These are phyloP conservation scores for Dermochelys coriacea DNA, from an alignment of 2,797 vertebrate genomes.

Conservation along the genomic window DNA sequence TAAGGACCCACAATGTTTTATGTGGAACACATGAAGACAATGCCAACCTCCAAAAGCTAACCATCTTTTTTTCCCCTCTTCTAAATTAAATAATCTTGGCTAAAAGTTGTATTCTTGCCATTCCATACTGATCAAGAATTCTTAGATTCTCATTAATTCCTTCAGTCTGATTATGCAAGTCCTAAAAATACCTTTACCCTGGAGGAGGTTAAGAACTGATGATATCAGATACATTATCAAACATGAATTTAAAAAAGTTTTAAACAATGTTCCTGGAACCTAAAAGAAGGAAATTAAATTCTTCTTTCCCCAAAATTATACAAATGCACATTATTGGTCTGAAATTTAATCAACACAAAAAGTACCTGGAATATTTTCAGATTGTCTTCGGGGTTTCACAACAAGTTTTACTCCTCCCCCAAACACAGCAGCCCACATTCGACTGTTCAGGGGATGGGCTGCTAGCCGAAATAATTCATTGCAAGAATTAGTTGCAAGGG, in stretches of 20 bases:
- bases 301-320: not conserved
- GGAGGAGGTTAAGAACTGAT: not conserved
- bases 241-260: not conserved
- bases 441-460: slow-evolving; percentile 94
- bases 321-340: not conserved
- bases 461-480: slow-evolving; percentile 96
- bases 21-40: not conserved
- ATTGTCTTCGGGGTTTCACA: slow-evolving; percentile 91
- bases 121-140: not conserved
- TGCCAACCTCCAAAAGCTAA: not conserved
- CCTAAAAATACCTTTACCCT: not conserved
- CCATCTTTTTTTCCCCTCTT: not conserved
- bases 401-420: slow-evolving; percentile 95
- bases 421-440: slow-evolving; percentile 98
- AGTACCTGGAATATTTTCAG: slow-evolving; percentile 90
- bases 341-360: not conserved
- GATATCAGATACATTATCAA: not conserved
- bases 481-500: slow-evolving; percentile 93
- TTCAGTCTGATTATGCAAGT: not conserved
- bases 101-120: not conserved
- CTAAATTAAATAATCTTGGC: fast-evolving
- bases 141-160: not conserved
- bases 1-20: not conserved
- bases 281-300: not conserved
- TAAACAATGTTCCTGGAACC: not conserved